Base-by-base conservation (phyloP, 1,140 invertebrate genomes). In the Mya arenaria region DNA sequence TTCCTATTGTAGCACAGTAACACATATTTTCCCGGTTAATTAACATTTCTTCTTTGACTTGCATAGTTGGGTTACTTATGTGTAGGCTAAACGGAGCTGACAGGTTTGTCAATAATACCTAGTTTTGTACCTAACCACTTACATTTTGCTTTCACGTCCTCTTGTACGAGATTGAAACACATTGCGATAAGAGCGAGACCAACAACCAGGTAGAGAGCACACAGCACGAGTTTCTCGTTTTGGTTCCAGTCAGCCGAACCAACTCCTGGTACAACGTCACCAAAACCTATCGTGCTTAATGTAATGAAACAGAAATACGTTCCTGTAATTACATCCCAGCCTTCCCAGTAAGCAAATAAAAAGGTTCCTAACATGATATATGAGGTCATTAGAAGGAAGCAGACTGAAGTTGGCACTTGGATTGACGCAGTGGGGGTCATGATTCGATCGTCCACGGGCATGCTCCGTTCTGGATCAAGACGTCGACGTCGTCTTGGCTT, bases 101-200 rank as follows among this genome's bases (percentile, higher is more conserved):
- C 77, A 0, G 84, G 85, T 85, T 88, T 88, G 15, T 89, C 86
- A 25, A 89, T 89, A 36, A 91, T 89, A 15, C 90, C 90, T 30
- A 91, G 81, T 75, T 90, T 90, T 68, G 83, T 85, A 34, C 90
- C 90, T 13, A 96, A 93, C 28, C 95, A 94, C 65, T 96, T 94
- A 85, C 97, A 95, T 91, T 97, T 98, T 23, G 84, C 87, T 79
- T 91, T 91, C 0, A 98, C 96, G 91, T 98, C 97, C 92, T 98
- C 97, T 94, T 98, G 97, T 96, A 98, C 98, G 36, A 99, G 94
- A 94, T 99, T 99, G 94, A 99, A 99, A 93, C 98, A 99, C 98
- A 99, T 99, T 85, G 98, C 98, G 62, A 99, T 97, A 0, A 99
- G 93, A 0, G 98, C 98, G 96, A 99, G 98, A 30, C 99, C 98